Percentiles rank a stretch among this genome's conserved stretches.
Conservation (phyloP, 2,888 invertebrate genomes). For the Notocelia uddmanniana region DNA sequence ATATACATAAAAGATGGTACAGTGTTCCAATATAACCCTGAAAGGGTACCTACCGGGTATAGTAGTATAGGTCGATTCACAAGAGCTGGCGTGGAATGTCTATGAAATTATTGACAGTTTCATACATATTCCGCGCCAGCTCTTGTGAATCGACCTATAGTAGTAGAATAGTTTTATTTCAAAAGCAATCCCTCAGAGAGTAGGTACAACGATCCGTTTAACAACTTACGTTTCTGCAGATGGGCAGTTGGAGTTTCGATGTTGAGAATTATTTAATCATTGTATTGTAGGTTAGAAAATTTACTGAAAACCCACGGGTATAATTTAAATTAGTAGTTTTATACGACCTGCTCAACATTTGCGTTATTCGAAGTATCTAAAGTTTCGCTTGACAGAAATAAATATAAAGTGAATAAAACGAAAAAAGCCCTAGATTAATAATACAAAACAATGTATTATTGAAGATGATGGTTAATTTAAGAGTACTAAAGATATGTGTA, state of each 20-base stretch:
- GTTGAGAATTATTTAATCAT: not conserved
- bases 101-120: no score
- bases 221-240: conserved; percentile 29
- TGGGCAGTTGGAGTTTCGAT: conserved; percentile 9
- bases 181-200: conserved; percentile 30
- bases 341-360: conserved; percentile 12
- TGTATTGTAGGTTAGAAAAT: conserved; percentile 2
- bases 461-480: not conserved
- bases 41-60: no score
- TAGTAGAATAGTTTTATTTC: conserved; percentile 44
- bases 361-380: not conserved
- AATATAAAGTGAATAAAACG: conserved; percentile 8
- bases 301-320: not conserved
- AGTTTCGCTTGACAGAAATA: conserved; percentile 11
- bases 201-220: conserved; percentile 38
- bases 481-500: no score
- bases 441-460: not conserved
- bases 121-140: no score
- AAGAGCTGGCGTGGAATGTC: no score
- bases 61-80: no score
- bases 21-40: no score
- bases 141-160: no score
- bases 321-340: conserved; percentile 19
- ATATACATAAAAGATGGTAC: no score
- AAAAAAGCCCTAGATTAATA: not conserved